Evolutionary conservation across 2,888 invertebrate species (phyloP).

Genomic region (Lordiphosa andalusiaca): DNA sequence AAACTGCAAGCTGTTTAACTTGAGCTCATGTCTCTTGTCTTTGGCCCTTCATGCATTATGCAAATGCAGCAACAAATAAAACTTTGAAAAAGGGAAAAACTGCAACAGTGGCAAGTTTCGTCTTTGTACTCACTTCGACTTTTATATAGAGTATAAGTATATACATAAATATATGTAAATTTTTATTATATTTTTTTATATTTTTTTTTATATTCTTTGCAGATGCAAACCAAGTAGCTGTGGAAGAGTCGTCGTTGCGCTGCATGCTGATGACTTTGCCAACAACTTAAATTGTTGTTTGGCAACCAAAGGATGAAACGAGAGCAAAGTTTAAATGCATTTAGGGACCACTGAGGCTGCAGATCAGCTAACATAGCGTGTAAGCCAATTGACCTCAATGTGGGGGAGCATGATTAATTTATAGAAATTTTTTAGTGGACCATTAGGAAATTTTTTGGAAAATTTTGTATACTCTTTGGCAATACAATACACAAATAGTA

Average conservation of each 20-base stretch:
- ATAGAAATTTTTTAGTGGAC: no score
- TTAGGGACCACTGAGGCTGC: constrained; percentile 41
- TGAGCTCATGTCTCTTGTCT: constrained; percentile 14
- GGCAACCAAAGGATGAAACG: constrained; percentile 49
- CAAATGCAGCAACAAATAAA: constrained; percentile 41
- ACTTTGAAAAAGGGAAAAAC: constrained; percentile 37
- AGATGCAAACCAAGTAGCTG: constrained; percentile 38
- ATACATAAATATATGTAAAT: no score
- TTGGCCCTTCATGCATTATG: constrained; percentile 30
- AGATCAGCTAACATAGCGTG: constrained; percentile 16
- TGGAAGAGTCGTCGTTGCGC: constrained; percentile 26
- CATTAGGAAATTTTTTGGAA: no score
- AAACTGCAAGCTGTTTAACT: constrained; percentile 11
- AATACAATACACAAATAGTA: no score
- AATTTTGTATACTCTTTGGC: no score
- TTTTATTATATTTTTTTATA: no score
- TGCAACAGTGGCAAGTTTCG: constrained; percentile 54
- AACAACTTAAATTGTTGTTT: constrained; percentile 76
- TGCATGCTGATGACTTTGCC: constrained; percentile 71
- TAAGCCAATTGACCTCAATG: constrained; percentile 19
- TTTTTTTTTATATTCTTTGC: constrained; percentile 35
- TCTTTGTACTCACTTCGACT: constrained; percentile 8
- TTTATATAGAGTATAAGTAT: neutral
- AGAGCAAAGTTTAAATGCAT: constrained; percentile 60
- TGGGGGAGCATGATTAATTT: neutral